Evolutionary conservation across 2,113 vertebrate species (phyloP).

Genomic region (Sigmodon hispidus): DNA sequence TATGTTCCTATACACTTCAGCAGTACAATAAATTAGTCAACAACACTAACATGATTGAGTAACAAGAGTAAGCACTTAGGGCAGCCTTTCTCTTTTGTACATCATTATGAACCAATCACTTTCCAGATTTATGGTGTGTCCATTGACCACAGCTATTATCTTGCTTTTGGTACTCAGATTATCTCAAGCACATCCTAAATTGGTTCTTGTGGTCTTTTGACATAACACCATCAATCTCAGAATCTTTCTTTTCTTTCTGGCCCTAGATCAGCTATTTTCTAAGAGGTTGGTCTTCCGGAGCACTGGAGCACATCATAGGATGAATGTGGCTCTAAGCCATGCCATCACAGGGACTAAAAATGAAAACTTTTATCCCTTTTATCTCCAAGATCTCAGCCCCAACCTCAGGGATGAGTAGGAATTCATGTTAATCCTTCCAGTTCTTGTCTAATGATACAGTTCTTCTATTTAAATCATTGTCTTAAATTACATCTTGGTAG

Average conservation of each 20-base stretch:
- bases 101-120: slow-evolving; percentile 14
- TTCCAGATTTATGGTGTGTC: slow-evolving; percentile 55
- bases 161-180: slow-evolving; percentile 49
- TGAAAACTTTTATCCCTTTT: neutral
- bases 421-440: neutral
- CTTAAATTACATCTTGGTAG: neutral
- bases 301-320: neutral
- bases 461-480: neutral
- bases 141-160: slow-evolving; percentile 43
- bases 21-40: slow-evolving; percentile 56
- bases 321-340: neutral
- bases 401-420: neutral
- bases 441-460: neutral
- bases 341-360: neutral
- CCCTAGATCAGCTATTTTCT: neutral
- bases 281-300: neutral
- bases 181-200: slow-evolving; percentile 59
- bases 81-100: slow-evolving; percentile 43
- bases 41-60: slow-evolving; percentile 6
- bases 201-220: slow-evolving; percentile 63
- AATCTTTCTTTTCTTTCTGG: neutral
- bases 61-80: neutral
- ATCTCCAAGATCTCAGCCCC: neutral
- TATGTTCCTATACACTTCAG: slow-evolving; percentile 9
- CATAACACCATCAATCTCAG: slow-evolving; percentile 57